Evolutionary conservation across 2,888 invertebrate genomes (phyloP).

Genomic region (Strigamia maritima): DNA sequence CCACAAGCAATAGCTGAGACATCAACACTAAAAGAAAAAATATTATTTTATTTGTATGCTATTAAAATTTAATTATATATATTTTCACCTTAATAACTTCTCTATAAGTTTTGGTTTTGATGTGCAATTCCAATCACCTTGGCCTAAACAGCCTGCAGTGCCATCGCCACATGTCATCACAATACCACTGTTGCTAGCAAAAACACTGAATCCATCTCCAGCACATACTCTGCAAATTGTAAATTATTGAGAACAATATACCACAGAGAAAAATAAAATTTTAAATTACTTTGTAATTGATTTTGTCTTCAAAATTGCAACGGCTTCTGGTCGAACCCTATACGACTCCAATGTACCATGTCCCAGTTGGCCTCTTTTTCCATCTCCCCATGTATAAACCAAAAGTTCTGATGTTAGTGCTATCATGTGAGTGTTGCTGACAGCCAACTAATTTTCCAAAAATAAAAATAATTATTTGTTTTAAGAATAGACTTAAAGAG

Average conservation of each 20-base stretch:
- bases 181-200: slow-evolving; percentile 66
- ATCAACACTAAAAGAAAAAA: slow-evolving; percentile 58
- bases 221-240: slow-evolving; percentile 57
- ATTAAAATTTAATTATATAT: too few species aligned
- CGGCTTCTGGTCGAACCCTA: slow-evolving; percentile 59
- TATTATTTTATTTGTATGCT: too few species aligned
- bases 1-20: slow-evolving; percentile 63
- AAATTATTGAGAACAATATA: neutral
- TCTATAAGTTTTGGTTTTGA: slow-evolving; percentile 47
- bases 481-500: neutral
- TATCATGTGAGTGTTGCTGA: slow-evolving; percentile 60
- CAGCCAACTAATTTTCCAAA: slow-evolving; percentile 55
- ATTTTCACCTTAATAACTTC: neutral
- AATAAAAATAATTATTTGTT: neutral
- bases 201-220: slow-evolving; percentile 65
- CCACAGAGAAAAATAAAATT: neutral
- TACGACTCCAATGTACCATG: slow-evolving; percentile 57
- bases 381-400: slow-evolving; percentile 69
- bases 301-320: slow-evolving; percentile 63
- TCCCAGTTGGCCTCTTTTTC: slow-evolving; percentile 65
- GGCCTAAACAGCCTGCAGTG: slow-evolving; percentile 62
- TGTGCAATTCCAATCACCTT: slow-evolving; percentile 60
- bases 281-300: slow-evolving; percentile 57
- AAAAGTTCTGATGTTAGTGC: slow-evolving; percentile 61
- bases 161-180: slow-evolving; percentile 68